Base-by-base conservation (phyloP, 2,797 vertebrate species). In the Lacerta viridis region DNA sequence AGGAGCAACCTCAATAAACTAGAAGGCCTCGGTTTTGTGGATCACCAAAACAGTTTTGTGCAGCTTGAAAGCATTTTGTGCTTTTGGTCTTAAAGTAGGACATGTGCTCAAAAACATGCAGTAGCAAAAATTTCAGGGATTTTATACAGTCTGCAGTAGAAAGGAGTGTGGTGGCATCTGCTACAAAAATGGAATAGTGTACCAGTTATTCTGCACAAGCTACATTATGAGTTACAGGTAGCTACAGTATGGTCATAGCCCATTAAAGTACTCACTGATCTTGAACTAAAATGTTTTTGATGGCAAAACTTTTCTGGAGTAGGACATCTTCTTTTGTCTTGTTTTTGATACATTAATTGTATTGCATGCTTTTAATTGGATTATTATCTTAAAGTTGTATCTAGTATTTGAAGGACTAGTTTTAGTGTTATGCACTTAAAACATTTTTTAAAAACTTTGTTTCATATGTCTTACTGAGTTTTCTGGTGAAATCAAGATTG, bases 381-480 rank as follows among this genome's bases (percentile, higher is more conserved):
- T 92, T 89, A 83, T 88, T 92, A 17, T 93, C 43, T 94, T 89
- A 68, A 84, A 93, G 87, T 85, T 86, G 89, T 95, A 88, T 93
- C 91, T 93, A 87, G 64, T 92, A 89, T 88, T 2, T 33, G 6
- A 93, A 71, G 86, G 88, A 90, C 83, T 94, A 90, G 93, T 89
- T 95, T 85, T 91, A 95, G 89, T 87, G 88, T 91, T 96, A 86
- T 93, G 89, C 1, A 91, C 69, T 84, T 69, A 90, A 72, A 74
- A 91, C 81, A 27, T 27, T 43, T 27, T 43, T 82, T 1, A 39
- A 74, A 89, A 33, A 92, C 88, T 93, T 90, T 91, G 86, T 94
- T 86, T 20, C 77, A 82, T 80, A 71, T 95, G 90, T 96, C 85
- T 91, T 89, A 79, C 69, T 93, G 90, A 50, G 76, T 83, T 66